Conservation (phyloP, 1,140 invertebrate genomes). For the Hylaeus volcanicus region DNA sequence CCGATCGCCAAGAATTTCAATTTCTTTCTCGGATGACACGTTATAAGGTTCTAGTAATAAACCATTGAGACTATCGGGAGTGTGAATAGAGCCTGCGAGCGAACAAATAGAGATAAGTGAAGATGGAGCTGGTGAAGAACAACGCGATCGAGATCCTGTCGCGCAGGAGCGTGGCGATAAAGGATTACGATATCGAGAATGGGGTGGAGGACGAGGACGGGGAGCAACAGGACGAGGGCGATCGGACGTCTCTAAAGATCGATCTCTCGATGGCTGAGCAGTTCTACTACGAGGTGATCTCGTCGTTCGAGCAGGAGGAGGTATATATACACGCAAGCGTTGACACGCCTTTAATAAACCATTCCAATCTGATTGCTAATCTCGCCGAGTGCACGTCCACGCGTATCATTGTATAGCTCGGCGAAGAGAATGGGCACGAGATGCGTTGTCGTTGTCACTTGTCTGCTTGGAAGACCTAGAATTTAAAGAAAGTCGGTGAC, state of each 20-base stretch:
- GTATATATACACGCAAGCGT: constrained; percentile 57
- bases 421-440: neutral
- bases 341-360: constrained; percentile 60
- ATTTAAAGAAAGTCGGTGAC: no score
- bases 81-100: no score
- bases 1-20: no score
- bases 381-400: constrained; percentile 18
- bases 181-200: constrained; percentile 71
- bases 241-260: constrained; percentile 73
- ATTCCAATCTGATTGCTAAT: constrained; percentile 53
- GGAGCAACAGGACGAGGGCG: constrained; percentile 52
- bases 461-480: no score
- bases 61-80: no score
- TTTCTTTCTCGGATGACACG: no score
- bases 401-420: constrained; percentile 17
- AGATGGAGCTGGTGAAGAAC: constrained; percentile 76
- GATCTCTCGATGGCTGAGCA: constrained; percentile 78
- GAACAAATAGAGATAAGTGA: neutral
- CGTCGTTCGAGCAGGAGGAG: constrained; percentile 77
- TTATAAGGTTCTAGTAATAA: no score
- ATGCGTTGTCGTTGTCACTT: neutral
- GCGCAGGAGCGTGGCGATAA: constrained; percentile 73
- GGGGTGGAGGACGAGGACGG: constrained; percentile 68
- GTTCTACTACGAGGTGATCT: constrained; percentile 79
- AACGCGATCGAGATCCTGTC: constrained; percentile 77